A percentile compares a stretch with the other conserved stretches of the same genome.
Evolutionary conservation across 2,888 invertebrate species (phyloP).

Genomic region (Podabrus alpinus): DNA sequence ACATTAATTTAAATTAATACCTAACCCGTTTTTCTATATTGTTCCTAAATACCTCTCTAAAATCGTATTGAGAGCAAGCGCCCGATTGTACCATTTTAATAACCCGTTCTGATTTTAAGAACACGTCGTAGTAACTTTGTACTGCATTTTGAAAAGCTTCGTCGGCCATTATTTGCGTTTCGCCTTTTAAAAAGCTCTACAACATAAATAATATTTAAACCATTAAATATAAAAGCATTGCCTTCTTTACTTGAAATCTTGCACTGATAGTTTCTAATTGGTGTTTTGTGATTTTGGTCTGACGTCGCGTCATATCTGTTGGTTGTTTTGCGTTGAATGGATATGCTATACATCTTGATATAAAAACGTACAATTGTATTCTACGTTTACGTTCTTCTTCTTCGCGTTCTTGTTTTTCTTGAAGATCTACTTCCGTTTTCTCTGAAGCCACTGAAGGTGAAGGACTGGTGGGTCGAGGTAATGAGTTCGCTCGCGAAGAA

Average conservation of each 20-base stretch:
- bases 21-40: conserved; percentile 98
- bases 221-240: background rate
- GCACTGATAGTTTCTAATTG: conserved; percentile 93
- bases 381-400: conserved; percentile 95
- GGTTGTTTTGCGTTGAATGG: conserved; percentile 99
- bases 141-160: conserved; percentile 99
- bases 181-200: conserved; percentile 93
- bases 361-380: conserved; percentile 96
- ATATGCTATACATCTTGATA: conserved; percentile 96
- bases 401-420: conserved; percentile 92
- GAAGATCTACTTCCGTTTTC: conserved; percentile 81
- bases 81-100: conserved; percentile 96
- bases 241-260: conserved; percentile 80
- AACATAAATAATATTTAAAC: conserved; percentile 39
- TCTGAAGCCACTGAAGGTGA: conserved; percentile 92
- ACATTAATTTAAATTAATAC: conserved; percentile 53
- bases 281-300: conserved; percentile 94
- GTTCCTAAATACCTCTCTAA: conserved; percentile 96
- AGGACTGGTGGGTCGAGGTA: conserved; percentile 83
- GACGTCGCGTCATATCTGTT: conserved; percentile 95
- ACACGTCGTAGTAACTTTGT: conserved; percentile 93
- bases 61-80: conserved; percentile 97
- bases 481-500: conserved; percentile 66
- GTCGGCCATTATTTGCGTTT: conserved; percentile 96
- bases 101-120: conserved; percentile 95